Evolutionary conservation across 2,888 invertebrate species (phyloP).

Genomic region (Plagodis pulveraria): DNA sequence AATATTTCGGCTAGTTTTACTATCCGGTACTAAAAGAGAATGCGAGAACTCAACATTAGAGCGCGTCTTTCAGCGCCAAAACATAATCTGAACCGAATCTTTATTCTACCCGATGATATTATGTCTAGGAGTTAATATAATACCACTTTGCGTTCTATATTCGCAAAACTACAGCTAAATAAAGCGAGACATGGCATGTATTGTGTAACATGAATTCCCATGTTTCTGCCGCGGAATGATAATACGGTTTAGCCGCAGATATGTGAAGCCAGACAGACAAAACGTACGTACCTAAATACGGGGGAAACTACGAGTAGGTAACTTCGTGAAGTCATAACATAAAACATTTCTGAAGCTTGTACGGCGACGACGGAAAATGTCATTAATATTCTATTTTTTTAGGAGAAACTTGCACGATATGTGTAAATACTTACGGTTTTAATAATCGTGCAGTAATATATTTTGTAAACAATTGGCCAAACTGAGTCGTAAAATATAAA

Average conservation of each 20-base stretch:
- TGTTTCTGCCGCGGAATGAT: constrained; percentile 47
- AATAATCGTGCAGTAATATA: no score
- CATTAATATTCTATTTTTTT: no score
- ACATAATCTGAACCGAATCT: constrained; percentile 58
- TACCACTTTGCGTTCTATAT: constrained; percentile 54
- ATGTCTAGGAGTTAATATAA: constrained; percentile 63
- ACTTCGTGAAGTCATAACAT: neutral
- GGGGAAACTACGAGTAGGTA: constrained; percentile 1
- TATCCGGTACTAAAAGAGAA: constrained; percentile 52
- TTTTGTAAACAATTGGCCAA: no score
- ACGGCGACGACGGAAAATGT: no score
- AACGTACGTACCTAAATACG: constrained; percentile 9
- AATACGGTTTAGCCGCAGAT: constrained; percentile 37
- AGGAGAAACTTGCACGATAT: no score
- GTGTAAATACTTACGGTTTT: no score
- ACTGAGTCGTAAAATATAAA: no score
- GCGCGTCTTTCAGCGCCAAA: constrained; percentile 45
- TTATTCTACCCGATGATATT: constrained; percentile 52
- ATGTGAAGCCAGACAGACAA: constrained; percentile 30
- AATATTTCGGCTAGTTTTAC: constrained; percentile 55
- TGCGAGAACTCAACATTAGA: constrained; percentile 36
- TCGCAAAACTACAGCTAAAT: constrained; percentile 54
- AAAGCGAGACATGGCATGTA: constrained; percentile 51
- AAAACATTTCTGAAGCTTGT: neutral
- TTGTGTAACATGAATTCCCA: constrained; percentile 50